phyloP scores from a whole-genome alignment of 2,113 vertebrate species.

The Antennarius striatus region DNA sequence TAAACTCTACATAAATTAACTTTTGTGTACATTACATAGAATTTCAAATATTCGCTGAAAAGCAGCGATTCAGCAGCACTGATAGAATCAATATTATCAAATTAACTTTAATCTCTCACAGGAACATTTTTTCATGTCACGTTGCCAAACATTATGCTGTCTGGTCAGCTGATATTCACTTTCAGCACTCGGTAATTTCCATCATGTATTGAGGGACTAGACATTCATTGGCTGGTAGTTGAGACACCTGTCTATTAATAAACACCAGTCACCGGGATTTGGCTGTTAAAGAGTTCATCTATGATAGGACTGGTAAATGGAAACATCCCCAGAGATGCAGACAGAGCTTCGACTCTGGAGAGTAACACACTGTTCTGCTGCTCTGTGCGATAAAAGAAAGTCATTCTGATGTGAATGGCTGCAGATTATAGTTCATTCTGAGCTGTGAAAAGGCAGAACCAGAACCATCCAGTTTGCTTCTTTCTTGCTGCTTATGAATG shows the following conservation, averaged over 20 bases:
- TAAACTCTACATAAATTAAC: constrained; percentile 24
- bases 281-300: constrained; percentile 32
- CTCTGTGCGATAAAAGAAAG: constrained; percentile 28
- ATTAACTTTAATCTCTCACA: neutral
- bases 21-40: neutral
- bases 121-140: too few relatives aligned
- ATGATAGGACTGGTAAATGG: constrained; percentile 52
- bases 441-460: neutral
- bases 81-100: neutral
- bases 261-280: constrained; percentile 42
- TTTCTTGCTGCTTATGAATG: constrained; percentile 15
- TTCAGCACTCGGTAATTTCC: constrained; percentile 12
- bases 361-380: constrained; percentile 26
- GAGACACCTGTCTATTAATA: constrained; percentile 56
- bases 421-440: constrained; percentile 38
- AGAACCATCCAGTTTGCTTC: constrained; percentile 11
- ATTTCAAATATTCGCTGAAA: neutral
- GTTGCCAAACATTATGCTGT: too few relatives aligned
- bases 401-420: constrained; percentile 29
- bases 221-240: constrained; percentile 36
- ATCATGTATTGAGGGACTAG: constrained; percentile 32
- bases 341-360: constrained; percentile 34
- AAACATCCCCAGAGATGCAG: constrained; percentile 34
- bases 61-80: neutral
- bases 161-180: too few relatives aligned